These are phyloP conservation scores for Sylvia borin DNA, from an alignment of 2,797 vertebrate species.

Conservation along the genomic window DNA sequence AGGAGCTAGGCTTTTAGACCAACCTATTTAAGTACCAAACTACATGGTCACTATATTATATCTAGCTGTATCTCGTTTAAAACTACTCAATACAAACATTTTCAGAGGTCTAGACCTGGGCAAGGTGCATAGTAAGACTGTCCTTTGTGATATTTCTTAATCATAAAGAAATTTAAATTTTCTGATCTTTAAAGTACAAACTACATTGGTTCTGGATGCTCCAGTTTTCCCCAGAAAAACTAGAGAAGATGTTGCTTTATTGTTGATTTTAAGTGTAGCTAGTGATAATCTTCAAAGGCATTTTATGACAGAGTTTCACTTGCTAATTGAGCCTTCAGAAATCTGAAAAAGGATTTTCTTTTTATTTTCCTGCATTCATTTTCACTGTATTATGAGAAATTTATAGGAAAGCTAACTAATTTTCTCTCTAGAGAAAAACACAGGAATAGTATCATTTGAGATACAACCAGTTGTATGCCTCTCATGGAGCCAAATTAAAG, in stretches of 20 bases:
- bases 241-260: neutral
- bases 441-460: neutral
- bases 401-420: neutral
- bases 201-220: neutral
- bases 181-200: neutral
- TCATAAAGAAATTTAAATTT: neutral
- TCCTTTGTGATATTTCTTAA: neutral
- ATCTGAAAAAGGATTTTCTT: neutral
- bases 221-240: neutral
- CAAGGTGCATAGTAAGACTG: neutral
- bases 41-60: neutral
- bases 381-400: constrained; percentile 7
- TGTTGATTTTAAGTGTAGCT: neutral
- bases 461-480: neutral
- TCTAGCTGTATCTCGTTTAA: neutral
- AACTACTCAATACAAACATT: neutral
- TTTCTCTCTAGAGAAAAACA: neutral
- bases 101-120: neutral
- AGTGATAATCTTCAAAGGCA: neutral
- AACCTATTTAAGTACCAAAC: neutral
- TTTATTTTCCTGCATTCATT: neutral
- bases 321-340: neutral
- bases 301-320: neutral
- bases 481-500: neutral
- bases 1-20: neutral